Evolutionary conservation across 2,888 invertebrate species (phyloP).

Genomic region (Tetragnatha montana): DNA sequence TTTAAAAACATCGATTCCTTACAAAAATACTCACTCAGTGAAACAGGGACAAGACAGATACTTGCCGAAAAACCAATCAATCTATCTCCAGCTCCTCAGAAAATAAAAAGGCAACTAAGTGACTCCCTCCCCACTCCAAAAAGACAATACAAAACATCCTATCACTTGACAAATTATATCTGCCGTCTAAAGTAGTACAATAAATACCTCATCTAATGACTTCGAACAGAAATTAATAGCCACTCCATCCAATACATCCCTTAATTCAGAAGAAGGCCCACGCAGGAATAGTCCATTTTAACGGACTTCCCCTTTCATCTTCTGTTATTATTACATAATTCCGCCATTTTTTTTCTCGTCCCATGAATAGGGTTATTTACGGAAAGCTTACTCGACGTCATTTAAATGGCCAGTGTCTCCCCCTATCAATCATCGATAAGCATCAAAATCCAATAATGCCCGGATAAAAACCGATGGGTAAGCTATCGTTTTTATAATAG

Average conservation of each 20-base stretch:
- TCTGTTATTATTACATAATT: not conserved
- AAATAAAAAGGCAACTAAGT: not conserved
- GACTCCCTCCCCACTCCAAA: not conserved
- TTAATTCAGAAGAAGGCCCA: not conserved
- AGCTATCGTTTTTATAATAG: not conserved
- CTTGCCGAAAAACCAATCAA: too few species aligned
- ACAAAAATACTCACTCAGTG: too few species aligned
- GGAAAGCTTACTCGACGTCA: not conserved
- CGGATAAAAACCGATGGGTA: not conserved
- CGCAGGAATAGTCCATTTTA: not conserved
- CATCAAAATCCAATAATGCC: not conserved
- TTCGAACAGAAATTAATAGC: not conserved
- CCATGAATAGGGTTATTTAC: not conserved
- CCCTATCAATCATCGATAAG: not conserved
- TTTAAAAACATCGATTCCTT: too few species aligned
- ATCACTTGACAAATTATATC: not conserved
- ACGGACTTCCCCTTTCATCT: not conserved
- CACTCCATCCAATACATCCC: not conserved
- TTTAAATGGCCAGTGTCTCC: not conserved
- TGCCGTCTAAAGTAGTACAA: not conserved
- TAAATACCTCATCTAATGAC: not conserved
- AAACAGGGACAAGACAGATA: too few species aligned
- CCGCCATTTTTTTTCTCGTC: not conserved
- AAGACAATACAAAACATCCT: not conserved
- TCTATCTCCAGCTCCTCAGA: too few species aligned